Evolutionary conservation across 2,113 vertebrate genomes (phyloP), one percentile per base, ranked within the genome.

Genomic region (Sarotherodon lohbergeri): DNA sequence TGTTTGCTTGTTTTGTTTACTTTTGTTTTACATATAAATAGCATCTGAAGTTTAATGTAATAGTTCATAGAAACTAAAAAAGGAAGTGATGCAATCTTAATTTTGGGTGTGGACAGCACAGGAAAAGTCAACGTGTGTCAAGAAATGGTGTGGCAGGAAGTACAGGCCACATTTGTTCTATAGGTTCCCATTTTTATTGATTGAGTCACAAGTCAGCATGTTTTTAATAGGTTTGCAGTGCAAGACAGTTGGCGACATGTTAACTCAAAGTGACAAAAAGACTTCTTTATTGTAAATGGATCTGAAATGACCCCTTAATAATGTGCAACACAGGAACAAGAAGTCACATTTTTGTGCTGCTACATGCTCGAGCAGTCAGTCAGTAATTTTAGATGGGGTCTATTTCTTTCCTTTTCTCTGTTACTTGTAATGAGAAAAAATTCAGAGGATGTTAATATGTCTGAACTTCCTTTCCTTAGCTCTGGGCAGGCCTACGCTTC

Each of bases 401-500:
- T 27, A 4, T 46, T 46, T 5, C 68, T 48, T 50, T 11, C 14
- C 16, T 29, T 17, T 73, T 43, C 6, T 29, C 12, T 27, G n/a
- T 68, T 68, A 11, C 32, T 71, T 71, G 43, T 50, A 50, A 66
- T 41, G 32, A 43, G 19, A 50, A 61, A 76, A 48, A 48, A 50
- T 22, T 59, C 17, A 48, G 5, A 29, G 13, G 46, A 39, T 81
- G 27, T 83, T 86, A 48, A 85, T 57, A 12, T 79, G 14, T 82
- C 46, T 43, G 3, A 27, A 43, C n/a, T 81, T 54, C 12, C 29
- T 84, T 85, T 87, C 46, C 79, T 36, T 95, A 98, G 98, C 83
- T 98, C 50, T 97, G 96, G 96, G 97, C 97, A 1, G 98, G 98
- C 17, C 95, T 98, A 57, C 97, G 98, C 22, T 98, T 98, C 91